phyloP scores from a whole-genome alignment of 2,113 vertebrate genomes.

The Phrynocephalus versicolor region DNA sequence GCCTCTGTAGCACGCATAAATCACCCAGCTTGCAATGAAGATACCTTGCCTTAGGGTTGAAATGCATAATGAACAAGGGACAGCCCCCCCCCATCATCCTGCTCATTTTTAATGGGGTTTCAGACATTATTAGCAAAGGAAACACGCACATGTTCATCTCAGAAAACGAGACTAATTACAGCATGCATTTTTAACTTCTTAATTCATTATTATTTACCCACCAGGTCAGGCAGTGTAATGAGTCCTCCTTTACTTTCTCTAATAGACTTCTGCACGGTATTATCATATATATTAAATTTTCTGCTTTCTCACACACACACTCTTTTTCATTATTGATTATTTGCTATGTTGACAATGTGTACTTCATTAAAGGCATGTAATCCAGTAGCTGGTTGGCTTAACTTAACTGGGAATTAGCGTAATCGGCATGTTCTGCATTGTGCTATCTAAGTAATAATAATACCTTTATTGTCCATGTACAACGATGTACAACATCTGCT shows the following conservation, averaged over 20 bases:
- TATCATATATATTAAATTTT: slow-evolving; percentile 84
- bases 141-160: slow-evolving; percentile 38
- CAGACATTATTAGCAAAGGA: slow-evolving; percentile 46
- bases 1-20: too few relatives aligned
- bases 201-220: slow-evolving; percentile 70
- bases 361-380: slow-evolving; percentile 73
- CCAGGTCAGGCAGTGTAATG: slow-evolving; percentile 67
- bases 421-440: slow-evolving; percentile 13
- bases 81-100: neutral
- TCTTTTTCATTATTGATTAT: slow-evolving; percentile 64
- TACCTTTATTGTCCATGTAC: too few relatives aligned
- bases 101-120: slow-evolving; percentile 41
- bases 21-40: too few relatives aligned
- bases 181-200: slow-evolving; percentile 76
- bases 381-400: slow-evolving; percentile 54
- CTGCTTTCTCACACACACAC: neutral
- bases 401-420: slow-evolving; percentile 10
- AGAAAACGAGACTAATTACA: slow-evolving; percentile 70
- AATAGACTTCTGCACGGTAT: slow-evolving; percentile 78
- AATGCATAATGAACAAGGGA: too few relatives aligned
- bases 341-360: slow-evolving; percentile 56
- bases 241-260: slow-evolving; percentile 69
- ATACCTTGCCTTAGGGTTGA: too few relatives aligned
- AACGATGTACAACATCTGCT: too few relatives aligned
- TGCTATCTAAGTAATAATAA: slow-evolving; percentile 38